Base-by-base conservation (phyloP, 2,888 invertebrate genomes). In the Chorisops tibialis region DNA sequence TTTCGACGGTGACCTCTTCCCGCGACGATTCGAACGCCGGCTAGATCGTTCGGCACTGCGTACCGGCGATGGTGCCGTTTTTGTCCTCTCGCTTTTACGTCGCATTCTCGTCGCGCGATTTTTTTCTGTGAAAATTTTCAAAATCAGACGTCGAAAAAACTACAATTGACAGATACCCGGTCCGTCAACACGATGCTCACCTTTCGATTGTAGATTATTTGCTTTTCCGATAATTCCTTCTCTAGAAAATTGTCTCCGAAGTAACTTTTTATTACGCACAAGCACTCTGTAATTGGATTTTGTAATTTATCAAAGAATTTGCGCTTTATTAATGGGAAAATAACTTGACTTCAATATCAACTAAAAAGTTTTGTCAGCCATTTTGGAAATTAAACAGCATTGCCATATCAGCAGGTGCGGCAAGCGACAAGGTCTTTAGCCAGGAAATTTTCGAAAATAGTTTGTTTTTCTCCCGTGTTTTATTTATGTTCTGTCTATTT, bases 31-130 rank as follows among this genome's bases (percentile, higher is more conserved):
- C 16, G 79, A 78, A 47, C 80, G 78, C n/a, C 79, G 70, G 11
- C 78, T 77, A 24, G 75, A 22, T 72, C 70, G 59, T 38, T 72
- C 74, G 11, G 70, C 61, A 67, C 77, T 75, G 66, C 77, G 75
- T 66, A 88, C 87, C 43, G 87, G 85, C 49, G 87, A 83, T 71
- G 82, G 75, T 74, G 86, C 87, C 6, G 83, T 76, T 75, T 87
- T 87, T 73, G 85, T 87, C 72, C 81, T 81, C 74, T 82, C 87
- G 79, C 83, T 89, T 79, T 88, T 88, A 69, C 89, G 87, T 75
- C 89, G 86, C 89, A 89, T 89, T 67, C 71, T 66, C 5, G n/a
- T 7, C 16, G 12, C 22, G 3, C 47, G 22, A 19, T 24, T 35
- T 50, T 50, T 30, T 14, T 24, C 18, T 30, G 30, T 7, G 9